Percentiles rank a stretch among this genome's conserved stretches.
Conservation (phyloP, 1,140 invertebrate species). For the Saccostrea echinata region DNA sequence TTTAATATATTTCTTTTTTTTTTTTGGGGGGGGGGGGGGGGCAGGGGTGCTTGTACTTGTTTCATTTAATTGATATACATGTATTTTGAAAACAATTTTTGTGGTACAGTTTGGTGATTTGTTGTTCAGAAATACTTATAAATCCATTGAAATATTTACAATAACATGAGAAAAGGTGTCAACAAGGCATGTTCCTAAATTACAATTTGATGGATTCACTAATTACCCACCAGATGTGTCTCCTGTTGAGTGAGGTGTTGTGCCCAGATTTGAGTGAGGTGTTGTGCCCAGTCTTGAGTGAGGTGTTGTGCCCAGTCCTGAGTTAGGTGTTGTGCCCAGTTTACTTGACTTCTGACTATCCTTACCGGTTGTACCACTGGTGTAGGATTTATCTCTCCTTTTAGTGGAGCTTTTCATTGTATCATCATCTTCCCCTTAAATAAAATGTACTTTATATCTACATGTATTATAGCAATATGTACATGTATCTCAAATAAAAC, state of each 20-base stretch:
- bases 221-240: not conserved
- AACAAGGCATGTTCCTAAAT: not conserved
- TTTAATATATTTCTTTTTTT: too few species aligned
- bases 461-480: too few species aligned
- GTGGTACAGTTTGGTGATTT: too few species aligned
- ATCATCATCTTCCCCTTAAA: not conserved
- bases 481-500: too few species aligned
- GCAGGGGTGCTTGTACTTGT: too few species aligned
- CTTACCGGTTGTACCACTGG: not conserved
- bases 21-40: too few species aligned
- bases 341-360: not conserved
- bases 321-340: not conserved
- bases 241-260: not conserved
- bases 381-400: not conserved
- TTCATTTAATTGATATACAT: too few species aligned
- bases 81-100: too few species aligned
- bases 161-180: too few species aligned
- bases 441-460: not conserved
- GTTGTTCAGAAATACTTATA: too few species aligned
- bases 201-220: not conserved
- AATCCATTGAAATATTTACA: too few species aligned
- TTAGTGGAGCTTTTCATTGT: not conserved
- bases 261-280: not conserved
- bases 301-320: not conserved
- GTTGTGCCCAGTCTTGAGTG: not conserved